Evolutionary conservation across 23 tunicate genomes (phyloP), one percentile per base, ranked within the genome.

Genomic region (Corella eumyota): DNA sequence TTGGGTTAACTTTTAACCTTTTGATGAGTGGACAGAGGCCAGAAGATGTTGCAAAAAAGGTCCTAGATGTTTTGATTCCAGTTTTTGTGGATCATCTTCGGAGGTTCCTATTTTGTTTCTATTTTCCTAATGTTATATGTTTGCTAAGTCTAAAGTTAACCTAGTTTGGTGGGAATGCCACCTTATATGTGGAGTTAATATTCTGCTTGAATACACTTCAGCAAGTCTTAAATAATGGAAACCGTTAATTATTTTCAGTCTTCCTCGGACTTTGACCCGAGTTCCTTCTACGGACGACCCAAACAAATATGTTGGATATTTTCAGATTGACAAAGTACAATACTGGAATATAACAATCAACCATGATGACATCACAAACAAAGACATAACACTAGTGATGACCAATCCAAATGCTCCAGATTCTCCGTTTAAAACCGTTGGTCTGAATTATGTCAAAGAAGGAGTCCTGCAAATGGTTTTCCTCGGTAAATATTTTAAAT

Each of bases 401-500:
- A 50, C 65, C 22, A 67, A 76, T 34, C 60, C 66, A 0, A 6
- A 40, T 6, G 54, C 9, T 23, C 68, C 85, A 34, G 61, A 32
- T 4, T 17, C 56, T 15, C 31, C 29, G 33, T 68, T 22, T 30
- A 28, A 35, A 37, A 59, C 69, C 0, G 49, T 65, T 0, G 85
- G 85, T 9, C 56, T 77, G 50, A 77, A 69, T 34, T 69, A 35
- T 36, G 49, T 60, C 4, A 19, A 32, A 1, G 85, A 77, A 22
- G 75, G 76, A 19, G 40, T 59, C 2, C 50, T 77, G 13, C 34
- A 34, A 15, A 6, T 77, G 62, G 33, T 6, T 6, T 6, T 77
- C 0, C 59, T 68, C 1, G 85, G 85, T 77, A 45, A 57, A 59
- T n/a, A n/a, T n/a, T n/a, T n/a, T n/a, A n/a, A n/a, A n/a, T n/a